Conservation (phyloP, 2,797 vertebrate genomes). For the Champsocephalus esox region DNA sequence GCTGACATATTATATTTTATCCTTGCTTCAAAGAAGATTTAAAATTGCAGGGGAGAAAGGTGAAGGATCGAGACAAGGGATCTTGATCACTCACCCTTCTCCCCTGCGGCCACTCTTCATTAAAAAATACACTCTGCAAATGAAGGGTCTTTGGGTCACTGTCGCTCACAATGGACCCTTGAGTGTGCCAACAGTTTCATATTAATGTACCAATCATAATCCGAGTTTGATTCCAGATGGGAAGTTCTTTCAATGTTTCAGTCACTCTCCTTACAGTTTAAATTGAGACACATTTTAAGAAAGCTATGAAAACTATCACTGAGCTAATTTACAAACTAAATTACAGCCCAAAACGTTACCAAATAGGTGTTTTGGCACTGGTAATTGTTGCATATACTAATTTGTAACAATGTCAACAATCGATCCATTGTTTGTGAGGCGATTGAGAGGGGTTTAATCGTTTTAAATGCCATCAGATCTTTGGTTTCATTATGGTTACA, state of each 20-base stretch:
- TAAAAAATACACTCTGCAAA: conserved; percentile 34
- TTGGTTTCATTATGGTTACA: not conserved
- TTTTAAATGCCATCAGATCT: not conserved
- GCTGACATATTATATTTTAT: not conserved
- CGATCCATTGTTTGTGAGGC: no score
- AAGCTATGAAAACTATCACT: not conserved
- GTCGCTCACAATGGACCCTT: conserved; percentile 4
- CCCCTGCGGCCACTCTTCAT: conserved; percentile 40
- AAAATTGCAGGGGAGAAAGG: not conserved
- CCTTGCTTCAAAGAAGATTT: not conserved
- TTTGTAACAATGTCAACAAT: no score
- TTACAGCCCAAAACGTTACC: not conserved
- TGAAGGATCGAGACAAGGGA: not conserved
- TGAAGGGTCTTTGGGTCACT: conserved; percentile 16
- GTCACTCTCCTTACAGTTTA: no score
- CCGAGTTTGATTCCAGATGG: no score
- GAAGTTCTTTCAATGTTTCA: no score
- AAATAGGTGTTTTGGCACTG: not conserved
- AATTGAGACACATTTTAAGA: not conserved
- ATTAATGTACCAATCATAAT: no score
- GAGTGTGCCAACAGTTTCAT: no score
- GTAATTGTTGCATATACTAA: not conserved
- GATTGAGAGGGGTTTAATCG: no score
- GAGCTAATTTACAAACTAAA: not conserved
- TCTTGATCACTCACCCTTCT: conserved; percentile 28